A percentile compares a stretch with the other conserved stretches of the same genome.
Evolutionary conservation across 2,888 invertebrate species (phyloP).

Genomic region (Pseudococcus viburni): DNA sequence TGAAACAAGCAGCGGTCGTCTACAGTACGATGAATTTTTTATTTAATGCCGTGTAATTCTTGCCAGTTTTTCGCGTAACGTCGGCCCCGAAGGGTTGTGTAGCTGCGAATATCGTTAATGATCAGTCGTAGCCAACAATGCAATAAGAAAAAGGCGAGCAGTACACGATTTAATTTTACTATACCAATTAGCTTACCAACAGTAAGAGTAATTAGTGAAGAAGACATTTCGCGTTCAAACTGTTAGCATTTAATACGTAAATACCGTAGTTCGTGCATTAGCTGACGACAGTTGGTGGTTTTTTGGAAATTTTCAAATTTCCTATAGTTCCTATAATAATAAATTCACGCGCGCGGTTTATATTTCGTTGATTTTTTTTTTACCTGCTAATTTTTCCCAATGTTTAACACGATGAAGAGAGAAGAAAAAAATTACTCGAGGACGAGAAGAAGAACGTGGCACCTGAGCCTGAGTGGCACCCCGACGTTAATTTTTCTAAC

Average conservation of each 20-base stretch:
- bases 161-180: slow-evolving; percentile 53
- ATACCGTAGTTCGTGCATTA: slow-evolving; percentile 35
- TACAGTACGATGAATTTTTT: slow-evolving; percentile 40
- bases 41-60: slow-evolving; percentile 60
- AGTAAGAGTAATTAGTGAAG: slow-evolving; percentile 34
- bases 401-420: slow-evolving; percentile 20
- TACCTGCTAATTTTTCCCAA: not conserved
- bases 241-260: slow-evolving; percentile 25
- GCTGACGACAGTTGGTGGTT: slow-evolving; percentile 44
- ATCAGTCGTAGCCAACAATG: slow-evolving; percentile 37
- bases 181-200: slow-evolving; percentile 32
- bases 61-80: slow-evolving; percentile 59
- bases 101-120: slow-evolving; percentile 48
- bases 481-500: not conserved
- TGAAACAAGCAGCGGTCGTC: slow-evolving; percentile 56
- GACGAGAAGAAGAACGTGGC: slow-evolving; percentile 26
- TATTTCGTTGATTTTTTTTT: not conserved
- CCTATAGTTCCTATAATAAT: slow-evolving; percentile 37
- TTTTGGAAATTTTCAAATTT: slow-evolving; percentile 25
- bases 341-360: not conserved
- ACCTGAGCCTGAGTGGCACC: not conserved
- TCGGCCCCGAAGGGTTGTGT: slow-evolving; percentile 56
- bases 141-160: slow-evolving; percentile 32
- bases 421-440: slow-evolving; percentile 29
- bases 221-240: slow-evolving; percentile 40